Percentiles rank a stretch among this genome's conserved stretches.
Evolutionary conservation across 2,113 vertebrate species (phyloP).

Genomic region (Mobula birostris): DNA sequence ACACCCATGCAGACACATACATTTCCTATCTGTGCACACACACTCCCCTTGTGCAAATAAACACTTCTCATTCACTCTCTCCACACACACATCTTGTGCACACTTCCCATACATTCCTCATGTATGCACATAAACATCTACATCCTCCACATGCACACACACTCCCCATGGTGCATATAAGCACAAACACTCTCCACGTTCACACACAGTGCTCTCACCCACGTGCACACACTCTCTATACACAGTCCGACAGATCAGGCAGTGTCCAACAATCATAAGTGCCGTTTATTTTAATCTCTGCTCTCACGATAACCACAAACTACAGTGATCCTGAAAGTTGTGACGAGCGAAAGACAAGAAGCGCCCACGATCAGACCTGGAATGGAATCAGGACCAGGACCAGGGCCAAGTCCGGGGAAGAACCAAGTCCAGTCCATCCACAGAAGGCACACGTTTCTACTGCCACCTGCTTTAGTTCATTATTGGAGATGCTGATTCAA

Average conservation of each 20-base stretch:
- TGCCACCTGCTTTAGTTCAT: not conserved
- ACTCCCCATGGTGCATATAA: too few relatives aligned
- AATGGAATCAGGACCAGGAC: not conserved
- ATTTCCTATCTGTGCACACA: too few relatives aligned
- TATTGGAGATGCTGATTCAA: too few relatives aligned
- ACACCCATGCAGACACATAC: too few relatives aligned
- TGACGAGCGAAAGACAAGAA: slow-evolving; percentile 5
- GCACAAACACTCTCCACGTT: too few relatives aligned
- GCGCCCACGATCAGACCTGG: not conserved
- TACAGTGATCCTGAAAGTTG: slow-evolving; percentile 23
- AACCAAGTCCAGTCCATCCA: not conserved
- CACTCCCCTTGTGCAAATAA: not conserved
- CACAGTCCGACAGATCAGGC: not conserved
- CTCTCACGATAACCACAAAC: slow-evolving; percentile 14
- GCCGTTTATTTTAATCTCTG: slow-evolving; percentile 20
- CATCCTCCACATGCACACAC: too few relatives aligned
- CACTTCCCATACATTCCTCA: too few relatives aligned
- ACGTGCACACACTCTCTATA: not conserved
- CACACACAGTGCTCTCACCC: not conserved
- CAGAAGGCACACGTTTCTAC: too few relatives aligned
- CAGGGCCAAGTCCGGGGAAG: not conserved
- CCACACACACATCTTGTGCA: too few relatives aligned
- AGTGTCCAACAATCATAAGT: not conserved
- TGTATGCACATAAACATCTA: too few relatives aligned
- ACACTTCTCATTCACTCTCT: not conserved